Conservation (phyloP, 2,113 vertebrate genomes). For the mouse (Mus musculus) region DNA sequence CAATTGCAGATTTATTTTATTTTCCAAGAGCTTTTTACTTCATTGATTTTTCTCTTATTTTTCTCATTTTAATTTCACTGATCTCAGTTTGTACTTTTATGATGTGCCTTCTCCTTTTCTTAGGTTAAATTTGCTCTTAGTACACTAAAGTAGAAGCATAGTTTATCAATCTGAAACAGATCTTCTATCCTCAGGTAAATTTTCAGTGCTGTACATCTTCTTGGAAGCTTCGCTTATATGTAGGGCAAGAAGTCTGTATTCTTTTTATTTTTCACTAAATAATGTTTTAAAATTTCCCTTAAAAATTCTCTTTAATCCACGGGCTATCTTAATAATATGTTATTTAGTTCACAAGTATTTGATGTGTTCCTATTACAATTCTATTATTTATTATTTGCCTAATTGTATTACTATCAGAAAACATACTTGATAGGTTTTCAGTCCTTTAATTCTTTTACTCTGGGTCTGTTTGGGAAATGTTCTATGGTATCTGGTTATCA, state of each 20-base stretch:
- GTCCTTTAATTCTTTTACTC: background rate
- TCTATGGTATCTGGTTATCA: background rate
- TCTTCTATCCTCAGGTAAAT: background rate
- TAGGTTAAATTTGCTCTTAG: background rate
- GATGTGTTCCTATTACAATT: background rate
- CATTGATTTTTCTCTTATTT: background rate
- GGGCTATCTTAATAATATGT: background rate
- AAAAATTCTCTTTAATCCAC: constrained; percentile 12
- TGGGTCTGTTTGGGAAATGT: background rate
- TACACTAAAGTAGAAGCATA: background rate
- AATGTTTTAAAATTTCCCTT: background rate
- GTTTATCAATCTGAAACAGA: background rate
- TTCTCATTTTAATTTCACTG: constrained; percentile 46
- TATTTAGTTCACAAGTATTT: constrained; percentile 33
- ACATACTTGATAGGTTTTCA: constrained; percentile 24
- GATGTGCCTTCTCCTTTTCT: background rate
- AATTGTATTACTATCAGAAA: constrained; percentile 36
- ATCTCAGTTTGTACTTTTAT: background rate
- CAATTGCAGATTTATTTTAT: constrained; percentile 15
- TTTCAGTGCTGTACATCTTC: background rate
- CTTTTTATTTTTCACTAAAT: constrained; percentile 35
- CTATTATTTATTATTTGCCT: background rate
- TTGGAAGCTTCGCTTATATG: background rate
- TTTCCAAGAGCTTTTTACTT: constrained; percentile 15
- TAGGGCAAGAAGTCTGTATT: background rate